Base-by-base conservation (phyloP, 2,797 vertebrate genomes). In the Astyanax mexicanus region DNA sequence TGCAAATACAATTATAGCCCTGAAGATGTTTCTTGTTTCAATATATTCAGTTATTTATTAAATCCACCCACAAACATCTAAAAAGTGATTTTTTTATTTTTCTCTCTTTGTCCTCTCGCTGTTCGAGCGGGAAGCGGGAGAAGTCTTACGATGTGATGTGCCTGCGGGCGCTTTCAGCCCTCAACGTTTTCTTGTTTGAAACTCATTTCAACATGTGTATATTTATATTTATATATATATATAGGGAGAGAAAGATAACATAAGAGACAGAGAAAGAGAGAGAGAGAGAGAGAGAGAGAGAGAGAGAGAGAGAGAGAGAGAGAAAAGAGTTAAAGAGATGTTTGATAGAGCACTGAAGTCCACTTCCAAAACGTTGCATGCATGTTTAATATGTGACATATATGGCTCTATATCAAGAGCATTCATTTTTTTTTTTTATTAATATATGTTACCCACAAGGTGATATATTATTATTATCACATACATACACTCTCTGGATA, bases 21-120 rank as follows among this genome's bases (percentile, higher is more conserved):
- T 45, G 49, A 69, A 77, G 54, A 80, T 38, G 15, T 78, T 38
- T 72, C 68, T 78, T 69, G 62, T 70, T 69, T 69, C 64, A 79
- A 77, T 79, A 77, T 72, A 69, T 81, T 74, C 77, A 75, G 71
- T 10, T 23, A 74, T 81, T 75, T 77, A 83, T 79, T 83, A 84
- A 85, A 72, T 85, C 81, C 81, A 70, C 81, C 83, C 81, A 83
- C 81, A 29, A 60, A 78, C 40, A 58, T 72, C 71, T 75, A 75
- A 84, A 80, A 80, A 72, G 44, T 23, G 11, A 23, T 25, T n/a
- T n/a, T n/a, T n/a, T n/a, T n/a, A n/a, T n/a, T n/a, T 61, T 54
- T 66, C 3, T 42, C 7, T 73, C 7, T 65, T 51, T 69, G 23
- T 55, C 25, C 21, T 9, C 12, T 78, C 51, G 72, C 54, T 62